Evolutionary conservation across 2,113 vertebrate species (phyloP), one percentile per base, ranked within the genome.

Genomic region (Ibidorhyncha struthersii): DNA sequence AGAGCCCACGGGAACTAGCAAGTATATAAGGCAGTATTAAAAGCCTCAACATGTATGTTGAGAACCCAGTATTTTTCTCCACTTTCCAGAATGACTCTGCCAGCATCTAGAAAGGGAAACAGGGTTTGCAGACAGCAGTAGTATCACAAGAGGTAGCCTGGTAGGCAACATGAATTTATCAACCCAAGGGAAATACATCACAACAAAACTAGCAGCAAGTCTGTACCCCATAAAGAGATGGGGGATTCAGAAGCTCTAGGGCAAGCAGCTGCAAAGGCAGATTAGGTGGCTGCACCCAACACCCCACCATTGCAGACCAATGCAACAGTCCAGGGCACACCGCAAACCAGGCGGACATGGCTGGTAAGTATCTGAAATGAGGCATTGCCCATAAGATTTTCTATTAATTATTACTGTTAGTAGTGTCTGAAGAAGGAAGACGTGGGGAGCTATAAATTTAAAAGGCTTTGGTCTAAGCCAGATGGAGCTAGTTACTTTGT

Each of bases 1-100:
- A 52, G 27, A 76, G n/a, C 61, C 49, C 19, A n/a, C 1, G 2
- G 14, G 27, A 72, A 29, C 17, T 9, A 52, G 8, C 4, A 70
- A 52, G 7, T 36, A 7, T 12, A 10, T 27, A 52, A 74, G 4
- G 18, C 0, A 9, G 26, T 15, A 30, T 50, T 34, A 55, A 85
- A 50, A 90, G 10, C 23, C 23, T 52, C 20, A 63, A 4, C 13
- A 9, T 1, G 2, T 32, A 23, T 0, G 0, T 7, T 41, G 18
- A 74, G 61, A 63, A 41, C 5, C 2, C 32, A 45, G 0, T 14
- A 41, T 55, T 82, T 82, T 52, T 72, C 10, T 50, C 10, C 21
- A 10, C 3, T 59, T 84, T 41, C 18, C 27, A 71, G 38, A 91
- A 77, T 53, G 0, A 41, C 38, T 72, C 36, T 82, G 12, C 12